Evolutionary conservation across 2,113 vertebrate species (phyloP).

Genomic region (Prunella fulvescens): DNA sequence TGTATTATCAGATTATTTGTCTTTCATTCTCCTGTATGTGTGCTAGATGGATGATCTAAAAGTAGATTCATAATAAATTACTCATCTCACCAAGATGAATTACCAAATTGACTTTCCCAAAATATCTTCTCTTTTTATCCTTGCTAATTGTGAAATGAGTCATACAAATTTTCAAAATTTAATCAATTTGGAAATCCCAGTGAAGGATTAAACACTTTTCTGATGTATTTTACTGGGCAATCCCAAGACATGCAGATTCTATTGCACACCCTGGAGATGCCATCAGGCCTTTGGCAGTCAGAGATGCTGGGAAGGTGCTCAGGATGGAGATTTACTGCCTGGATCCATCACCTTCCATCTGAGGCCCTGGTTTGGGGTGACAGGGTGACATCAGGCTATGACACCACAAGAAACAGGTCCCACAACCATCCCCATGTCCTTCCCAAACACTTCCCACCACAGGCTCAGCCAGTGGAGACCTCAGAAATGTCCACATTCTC

Average conservation of each 20-base stretch:
- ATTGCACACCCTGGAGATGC: rapidly evolving
- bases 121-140: neutral
- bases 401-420: neutral
- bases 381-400: neutral
- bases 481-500: neutral
- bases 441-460: neutral
- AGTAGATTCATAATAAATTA: slow-evolving; percentile 38
- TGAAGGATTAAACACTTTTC: neutral
- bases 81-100: slow-evolving; percentile 15
- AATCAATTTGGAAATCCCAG: neutral
- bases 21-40: slow-evolving; percentile 23
- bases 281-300: neutral
- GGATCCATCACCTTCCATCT: neutral
- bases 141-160: neutral
- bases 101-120: slow-evolving; percentile 15
- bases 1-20: slow-evolving; percentile 15
- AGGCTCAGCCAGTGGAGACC: neutral
- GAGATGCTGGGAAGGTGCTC: neutral
- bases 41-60: slow-evolving; percentile 7
- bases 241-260: neutral
- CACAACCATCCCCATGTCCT: neutral
- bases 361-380: neutral
- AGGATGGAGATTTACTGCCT: neutral
- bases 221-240: neutral
- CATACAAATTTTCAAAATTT: neutral